Evolutionary conservation across 1,140 invertebrate genomes (phyloP), one percentile per base, ranked within the genome.

Genomic region (Theocolax elegans): DNA sequence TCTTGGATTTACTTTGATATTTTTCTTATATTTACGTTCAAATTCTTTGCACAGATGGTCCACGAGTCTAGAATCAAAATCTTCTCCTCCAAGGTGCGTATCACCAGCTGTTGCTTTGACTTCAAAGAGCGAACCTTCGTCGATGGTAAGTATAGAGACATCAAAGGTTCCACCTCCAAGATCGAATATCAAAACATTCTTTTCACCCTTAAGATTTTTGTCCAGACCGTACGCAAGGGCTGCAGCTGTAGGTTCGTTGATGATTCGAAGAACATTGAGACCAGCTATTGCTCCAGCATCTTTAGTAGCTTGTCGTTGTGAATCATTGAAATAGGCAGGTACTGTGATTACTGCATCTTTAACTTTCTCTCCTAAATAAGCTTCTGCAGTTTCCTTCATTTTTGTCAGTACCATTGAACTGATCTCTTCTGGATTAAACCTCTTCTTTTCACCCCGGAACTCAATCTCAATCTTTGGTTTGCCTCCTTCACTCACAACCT

Each of bases 81-180:
- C 94, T 82, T 96, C 91, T 2, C 92, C 92, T 9, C 92, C 92
- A 49, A 93, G 84, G 79, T 92, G 91, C 0, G 91, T 93, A 74
- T 93, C 91, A 0, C 92, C 92, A 0, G 93, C 91, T 8, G 94
- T 95, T 0, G 94, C 88, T 81, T 90, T 91, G 0, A 95, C 93
- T 87, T 95, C 90, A 75, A 92, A 93, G 21, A 92, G 80, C 0
- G 91, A 91, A 7, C 95, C 95, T 82, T 96, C 94, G 70, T 93
- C 92, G 80, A 97, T 96, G 54, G 91, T 90, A 1, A 97, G 82
- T 48, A 97, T 90, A 17, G 95, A 97, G 0, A 97, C 95, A 84
- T 97, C 95, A 71, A 93, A 93, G 46, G 92, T 92, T 19, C 92
- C 91, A 49, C 92, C 92, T 7, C 92, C 92, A 31, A 93, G 84